Conservation (phyloP, 1,140 invertebrate genomes). For the Drosophila murphyi region DNA sequence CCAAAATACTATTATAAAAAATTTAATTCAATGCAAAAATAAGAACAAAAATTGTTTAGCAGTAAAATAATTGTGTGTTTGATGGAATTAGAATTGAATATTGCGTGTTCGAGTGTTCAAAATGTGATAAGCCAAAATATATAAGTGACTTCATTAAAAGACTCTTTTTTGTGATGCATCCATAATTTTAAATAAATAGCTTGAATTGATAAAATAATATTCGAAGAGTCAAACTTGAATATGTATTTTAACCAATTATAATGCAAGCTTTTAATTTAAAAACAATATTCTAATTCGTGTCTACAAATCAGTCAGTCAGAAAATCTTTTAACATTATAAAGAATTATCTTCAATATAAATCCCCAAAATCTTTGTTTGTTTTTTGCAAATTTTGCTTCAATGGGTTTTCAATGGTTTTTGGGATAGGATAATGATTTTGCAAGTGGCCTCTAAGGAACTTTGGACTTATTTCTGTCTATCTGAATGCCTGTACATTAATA, state of each 20-base stretch:
- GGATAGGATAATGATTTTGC: neutral
- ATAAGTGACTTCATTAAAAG: neutral
- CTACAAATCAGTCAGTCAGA: too few species aligned
- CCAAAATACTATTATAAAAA: neutral
- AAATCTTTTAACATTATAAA: too few species aligned
- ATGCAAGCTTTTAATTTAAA: too few species aligned
- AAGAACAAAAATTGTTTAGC: neutral
- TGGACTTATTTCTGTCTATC: conserved; percentile 32
- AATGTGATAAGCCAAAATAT: conserved; percentile 4
- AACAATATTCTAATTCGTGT: too few species aligned
- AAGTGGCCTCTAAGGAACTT: conserved; percentile 14
- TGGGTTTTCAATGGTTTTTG: neutral
- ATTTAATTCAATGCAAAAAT: neutral
- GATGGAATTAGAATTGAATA: neutral
- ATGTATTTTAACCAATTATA: neutral
- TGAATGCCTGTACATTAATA: conserved; percentile 43
- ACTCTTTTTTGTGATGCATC: neutral
- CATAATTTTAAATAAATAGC: neutral
- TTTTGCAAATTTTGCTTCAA: neutral
- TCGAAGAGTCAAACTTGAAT: neutral
- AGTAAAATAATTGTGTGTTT: conserved; percentile 9
- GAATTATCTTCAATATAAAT: neutral
- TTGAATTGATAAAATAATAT: neutral
- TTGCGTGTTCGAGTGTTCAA: conserved; percentile 12
- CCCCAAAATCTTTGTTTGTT: neutral